Base-by-base conservation (phyloP, 2,797 vertebrate genomes). In the Chloroceryle inda region DNA sequence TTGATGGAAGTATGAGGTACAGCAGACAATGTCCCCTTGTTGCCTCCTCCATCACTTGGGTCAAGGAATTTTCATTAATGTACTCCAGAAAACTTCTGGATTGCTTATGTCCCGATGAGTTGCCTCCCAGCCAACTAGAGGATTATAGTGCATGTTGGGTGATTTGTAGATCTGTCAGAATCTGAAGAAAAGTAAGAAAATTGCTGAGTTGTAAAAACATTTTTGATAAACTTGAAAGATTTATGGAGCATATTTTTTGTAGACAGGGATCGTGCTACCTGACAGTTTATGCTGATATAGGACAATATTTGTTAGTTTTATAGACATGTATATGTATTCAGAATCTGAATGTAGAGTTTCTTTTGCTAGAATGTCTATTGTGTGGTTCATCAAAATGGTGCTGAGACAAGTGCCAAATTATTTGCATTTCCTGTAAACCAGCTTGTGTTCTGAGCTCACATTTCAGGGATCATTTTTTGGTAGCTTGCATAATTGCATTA, bases 161-260 rank as follows among this genome's bases (percentile, higher is more conserved):
- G 44, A 56, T 77, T 73, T 42, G 45, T 68, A 85, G n/a, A 24
- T 53, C 52, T 81, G 55, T 79, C 91, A 94, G 50, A 94, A 94
- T 73, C 63, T 64, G 78, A 82, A 83, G 29, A 91, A 92, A 92
- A 88, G 31, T 40, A 78, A 83, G 35, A 29, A 92, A 89, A 92
- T 44, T 67, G 64, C 50, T 58, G 47, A 74, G 26, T 68, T 59
- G 23, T 89, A 85, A 92, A 88, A 64, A 76, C 44, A 44, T 35
- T 53, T 89, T 85, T 72, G 9, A 68, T 68, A 78, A 87, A 69
- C 15, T 40, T 61, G 17, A 78, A 94, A 76, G 58, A 74, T 71
- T 89, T 77, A 38, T 61, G 31, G 11, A 42, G 10, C 23, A 1
- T 75, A 15, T 66, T 68, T 87, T 88, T 77, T 52, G 53, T 45